Conservation (phyloP, 2,888 invertebrate genomes). For the Monochamus alternatus region DNA sequence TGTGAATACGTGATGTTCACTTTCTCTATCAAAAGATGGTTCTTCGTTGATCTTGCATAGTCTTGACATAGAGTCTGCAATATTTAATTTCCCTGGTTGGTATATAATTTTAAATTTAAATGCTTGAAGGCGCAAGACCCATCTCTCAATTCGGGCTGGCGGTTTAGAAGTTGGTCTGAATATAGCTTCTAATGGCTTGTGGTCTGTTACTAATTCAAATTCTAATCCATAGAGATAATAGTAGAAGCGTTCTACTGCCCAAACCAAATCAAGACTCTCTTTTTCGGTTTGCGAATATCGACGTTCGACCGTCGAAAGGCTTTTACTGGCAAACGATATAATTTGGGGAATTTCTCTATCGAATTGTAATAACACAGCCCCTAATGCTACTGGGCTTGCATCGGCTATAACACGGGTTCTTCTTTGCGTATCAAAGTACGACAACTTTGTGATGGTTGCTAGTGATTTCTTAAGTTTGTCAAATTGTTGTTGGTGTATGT, state of each 20-base stretch:
- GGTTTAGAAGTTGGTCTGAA: constrained; percentile 56
- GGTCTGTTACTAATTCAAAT: constrained; percentile 64
- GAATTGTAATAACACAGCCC: constrained; percentile 8
- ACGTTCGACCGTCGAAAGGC: constrained; percentile 51
- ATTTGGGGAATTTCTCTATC: constrained; percentile 42
- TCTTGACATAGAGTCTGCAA: constrained; percentile 45
- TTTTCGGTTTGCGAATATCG: constrained; percentile 65
- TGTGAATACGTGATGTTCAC: constrained; percentile 49
- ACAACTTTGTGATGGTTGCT: background rate
- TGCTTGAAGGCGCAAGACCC: constrained; percentile 53
- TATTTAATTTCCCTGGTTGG: constrained; percentile 21
- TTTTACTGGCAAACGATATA: constrained; percentile 57
- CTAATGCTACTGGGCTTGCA: background rate
- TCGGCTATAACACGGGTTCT: constrained; percentile 2
- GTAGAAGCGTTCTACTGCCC: constrained; percentile 65
- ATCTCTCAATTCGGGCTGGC: constrained; percentile 51
- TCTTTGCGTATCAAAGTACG: background rate
- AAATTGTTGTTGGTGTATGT: background rate
- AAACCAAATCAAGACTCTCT: constrained; percentile 66
- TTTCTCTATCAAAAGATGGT: constrained; percentile 45
- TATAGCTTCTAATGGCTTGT: constrained; percentile 64
- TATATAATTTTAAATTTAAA: constrained; percentile 49
- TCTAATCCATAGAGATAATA: constrained; percentile 65
- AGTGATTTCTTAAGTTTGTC: constrained; percentile 1
- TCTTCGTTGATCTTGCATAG: constrained; percentile 6